Evolutionary conservation across 1,140 invertebrate species (phyloP).

Genomic region (Drosophila rhopaloa): DNA sequence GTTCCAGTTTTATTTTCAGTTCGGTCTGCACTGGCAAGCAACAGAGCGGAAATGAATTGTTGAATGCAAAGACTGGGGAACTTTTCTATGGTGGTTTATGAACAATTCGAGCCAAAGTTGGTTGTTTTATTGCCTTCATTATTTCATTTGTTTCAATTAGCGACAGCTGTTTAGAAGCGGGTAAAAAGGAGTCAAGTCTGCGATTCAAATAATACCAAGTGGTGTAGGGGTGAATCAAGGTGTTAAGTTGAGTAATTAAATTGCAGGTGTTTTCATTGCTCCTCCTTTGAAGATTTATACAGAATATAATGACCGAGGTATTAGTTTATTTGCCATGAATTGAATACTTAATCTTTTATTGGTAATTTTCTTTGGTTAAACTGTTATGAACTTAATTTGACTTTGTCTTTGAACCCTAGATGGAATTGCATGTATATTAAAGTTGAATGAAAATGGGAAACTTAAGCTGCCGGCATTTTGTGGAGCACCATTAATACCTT

Average conservation of each 20-base stretch:
- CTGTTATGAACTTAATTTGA: no score
- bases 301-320: no score
- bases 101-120: slow-evolving; percentile 48
- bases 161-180: slow-evolving; percentile 38
- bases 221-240: slow-evolving; percentile 35
- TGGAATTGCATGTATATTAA: no score
- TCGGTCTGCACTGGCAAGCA: slow-evolving; percentile 19
- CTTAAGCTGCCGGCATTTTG: neutral
- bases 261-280: neutral
- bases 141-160: slow-evolving; percentile 59
- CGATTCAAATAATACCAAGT: slow-evolving; percentile 13
- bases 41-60: slow-evolving; percentile 63
- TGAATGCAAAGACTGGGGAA: slow-evolving; percentile 27
- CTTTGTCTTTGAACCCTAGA: no score
- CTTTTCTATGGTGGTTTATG: slow-evolving; percentile 45
- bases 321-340: no score
- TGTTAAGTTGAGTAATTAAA: slow-evolving; percentile 24
- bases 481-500: neutral
- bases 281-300: neutral
- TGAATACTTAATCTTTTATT: no score
- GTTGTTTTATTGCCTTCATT: slow-evolving; percentile 55
- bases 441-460: neutral
- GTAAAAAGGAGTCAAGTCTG: slow-evolving; percentile 10
- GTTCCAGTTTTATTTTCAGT: slow-evolving; percentile 4
- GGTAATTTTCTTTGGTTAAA: no score